Evolutionary conservation across 1,140 invertebrate genomes (phyloP).

Genomic region (Lanistes nyassanus): DNA sequence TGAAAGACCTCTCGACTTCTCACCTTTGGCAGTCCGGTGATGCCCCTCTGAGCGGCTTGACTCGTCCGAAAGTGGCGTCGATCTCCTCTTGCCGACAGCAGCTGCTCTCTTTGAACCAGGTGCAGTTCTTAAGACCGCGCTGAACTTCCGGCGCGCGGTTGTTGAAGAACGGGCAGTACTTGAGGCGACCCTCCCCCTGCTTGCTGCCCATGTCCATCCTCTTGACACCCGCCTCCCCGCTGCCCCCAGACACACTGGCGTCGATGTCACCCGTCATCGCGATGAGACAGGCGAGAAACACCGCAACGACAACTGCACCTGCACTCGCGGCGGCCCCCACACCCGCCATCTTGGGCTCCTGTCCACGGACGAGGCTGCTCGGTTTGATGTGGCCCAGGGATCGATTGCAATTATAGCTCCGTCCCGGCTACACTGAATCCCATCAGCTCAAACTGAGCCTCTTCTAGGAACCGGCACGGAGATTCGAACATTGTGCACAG

Average conservation of each 20-base stretch:
- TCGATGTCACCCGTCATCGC: neutral
- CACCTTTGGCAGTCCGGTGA: conserved; percentile 56
- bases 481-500: too few relatives aligned
- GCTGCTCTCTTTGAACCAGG: conserved; percentile 65
- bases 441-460: too few relatives aligned
- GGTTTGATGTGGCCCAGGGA: too few relatives aligned
- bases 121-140: conserved; percentile 65
- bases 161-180: conserved; percentile 67
- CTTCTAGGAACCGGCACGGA: too few relatives aligned
- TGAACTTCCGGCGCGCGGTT: conserved; percentile 65
- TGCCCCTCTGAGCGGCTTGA: conserved; percentile 65
- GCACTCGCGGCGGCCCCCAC: too few relatives aligned
- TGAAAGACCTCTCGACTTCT: too few relatives aligned
- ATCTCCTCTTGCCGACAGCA: conserved; percentile 67
- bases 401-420: too few relatives aligned
- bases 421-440: too few relatives aligned
- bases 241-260: neutral
- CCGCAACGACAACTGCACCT: neutral
- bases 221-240: neutral
- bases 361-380: too few relatives aligned
- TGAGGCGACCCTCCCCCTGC: neutral
- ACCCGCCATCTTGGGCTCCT: too few relatives aligned
- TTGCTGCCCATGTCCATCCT: conserved; percentile 13
- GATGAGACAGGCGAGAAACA: neutral
- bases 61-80: conserved; percentile 62